Evolutionary conservation across 2,888 invertebrate species (phyloP).

Genomic region (Coelopa pilipes): DNA sequence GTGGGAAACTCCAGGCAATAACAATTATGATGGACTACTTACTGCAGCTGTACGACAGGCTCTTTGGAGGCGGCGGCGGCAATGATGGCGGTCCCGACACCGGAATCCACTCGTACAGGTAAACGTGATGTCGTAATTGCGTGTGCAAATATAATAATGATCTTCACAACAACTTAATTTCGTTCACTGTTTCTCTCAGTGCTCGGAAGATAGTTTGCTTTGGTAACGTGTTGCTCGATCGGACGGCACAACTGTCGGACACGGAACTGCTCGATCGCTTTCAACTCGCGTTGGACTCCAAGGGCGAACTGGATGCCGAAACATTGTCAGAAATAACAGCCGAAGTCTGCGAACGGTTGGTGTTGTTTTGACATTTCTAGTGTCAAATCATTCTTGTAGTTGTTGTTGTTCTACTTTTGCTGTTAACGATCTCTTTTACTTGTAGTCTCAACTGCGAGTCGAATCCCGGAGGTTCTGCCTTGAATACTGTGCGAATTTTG

Average conservation of each 20-base stretch:
- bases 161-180: slow-evolving; percentile 1
- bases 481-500: slow-evolving; percentile 69
- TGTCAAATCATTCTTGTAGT: slow-evolving; percentile 15
- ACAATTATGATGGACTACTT: slow-evolving; percentile 55
- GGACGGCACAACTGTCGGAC: slow-evolving; percentile 54
- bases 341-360: slow-evolving; percentile 53
- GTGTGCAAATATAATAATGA: neutral
- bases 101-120: neutral
- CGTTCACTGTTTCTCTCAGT: slow-evolving; percentile 40
- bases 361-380: slow-evolving; percentile 25
- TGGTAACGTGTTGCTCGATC: slow-evolving; percentile 63
- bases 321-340: slow-evolving; percentile 52
- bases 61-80: slow-evolving; percentile 8
- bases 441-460: slow-evolving; percentile 37
- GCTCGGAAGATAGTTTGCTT: slow-evolving; percentile 62
- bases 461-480: slow-evolving; percentile 68
- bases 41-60: slow-evolving; percentile 39
- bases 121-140: slow-evolving; percentile 15
- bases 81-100: slow-evolving; percentile 11
- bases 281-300: slow-evolving; percentile 54
- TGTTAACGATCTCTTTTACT: neutral
- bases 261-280: slow-evolving; percentile 57
- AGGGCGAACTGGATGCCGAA: slow-evolving; percentile 59
- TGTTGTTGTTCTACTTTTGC: slow-evolving; percentile 4
- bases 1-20: neutral